A percentile compares a stretch with the other conserved stretches of the same genome.
Conservation (phyloP, 1,140 invertebrate genomes). For the Bombus pyrosoma region DNA sequence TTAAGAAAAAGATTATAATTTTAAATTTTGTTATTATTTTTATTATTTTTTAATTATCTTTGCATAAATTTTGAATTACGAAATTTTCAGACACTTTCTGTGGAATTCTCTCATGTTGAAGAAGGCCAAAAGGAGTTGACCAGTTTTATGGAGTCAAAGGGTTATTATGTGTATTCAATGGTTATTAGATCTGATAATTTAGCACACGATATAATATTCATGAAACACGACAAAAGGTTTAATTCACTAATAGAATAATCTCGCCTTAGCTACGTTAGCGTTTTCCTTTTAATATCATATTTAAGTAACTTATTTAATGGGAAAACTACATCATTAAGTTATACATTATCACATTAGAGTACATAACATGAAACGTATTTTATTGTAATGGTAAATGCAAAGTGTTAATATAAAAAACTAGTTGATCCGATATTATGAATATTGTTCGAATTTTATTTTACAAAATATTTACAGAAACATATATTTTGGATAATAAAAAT, state of each 20-base stretch:
- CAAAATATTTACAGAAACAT: conserved; percentile 62
- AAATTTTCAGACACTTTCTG: conserved; percentile 72
- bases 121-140: conserved; percentile 72
- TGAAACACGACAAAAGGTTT: conserved; percentile 59
- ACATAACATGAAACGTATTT: background rate
- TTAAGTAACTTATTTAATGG: background rate
- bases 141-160: conserved; percentile 74
- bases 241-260: background rate
- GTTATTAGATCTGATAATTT: conserved; percentile 76
- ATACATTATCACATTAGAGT: background rate
- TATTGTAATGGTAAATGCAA: too few species aligned
- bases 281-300: background rate
- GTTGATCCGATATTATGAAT: background rate
- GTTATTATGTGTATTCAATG: conserved; percentile 75
- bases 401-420: background rate
- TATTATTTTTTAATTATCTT: background rate
- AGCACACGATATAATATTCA: conserved; percentile 82
- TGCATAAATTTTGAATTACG: background rate
- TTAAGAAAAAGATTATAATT: background rate
- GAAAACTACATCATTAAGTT: background rate
- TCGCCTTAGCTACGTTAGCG: background rate
- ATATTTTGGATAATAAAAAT: conserved; percentile 55
- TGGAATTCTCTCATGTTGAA: conserved; percentile 78
- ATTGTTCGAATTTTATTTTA: conserved; percentile 49
- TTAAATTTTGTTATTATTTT: too few species aligned